Evolutionary conservation across 2,113 vertebrate species (phyloP).

Genomic region (Vulpes vulpes): DNA sequence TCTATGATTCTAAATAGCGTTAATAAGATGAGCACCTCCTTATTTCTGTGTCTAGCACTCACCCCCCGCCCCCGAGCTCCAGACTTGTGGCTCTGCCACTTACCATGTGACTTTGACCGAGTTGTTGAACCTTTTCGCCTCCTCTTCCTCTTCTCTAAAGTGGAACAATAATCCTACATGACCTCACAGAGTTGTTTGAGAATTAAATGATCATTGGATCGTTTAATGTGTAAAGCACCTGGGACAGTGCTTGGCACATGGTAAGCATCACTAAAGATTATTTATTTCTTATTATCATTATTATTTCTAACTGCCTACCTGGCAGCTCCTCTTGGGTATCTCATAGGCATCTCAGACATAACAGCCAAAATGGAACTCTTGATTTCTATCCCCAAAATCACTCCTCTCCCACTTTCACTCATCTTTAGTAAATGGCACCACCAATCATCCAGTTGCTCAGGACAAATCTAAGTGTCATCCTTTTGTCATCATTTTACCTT

Average conservation of each 20-base stretch:
- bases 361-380: slow-evolving; percentile 2
- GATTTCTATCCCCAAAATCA: neutral
- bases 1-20: neutral
- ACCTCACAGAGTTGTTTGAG: neutral
- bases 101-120: neutral
- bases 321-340: neutral
- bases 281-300: neutral
- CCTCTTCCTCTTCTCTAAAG: slow-evolving; percentile 20
- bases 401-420: neutral
- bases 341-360: neutral
- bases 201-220: slow-evolving; percentile 4
- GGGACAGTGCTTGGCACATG: neutral
- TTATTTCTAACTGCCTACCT: neutral
- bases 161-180: neutral
- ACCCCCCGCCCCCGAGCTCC: slow-evolving; percentile 18
- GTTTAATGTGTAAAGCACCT: neutral
- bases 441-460: neutral
- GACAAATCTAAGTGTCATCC: neutral
- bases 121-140: neutral
- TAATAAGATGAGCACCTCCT: neutral
- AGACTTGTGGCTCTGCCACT: neutral
- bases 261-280: slow-evolving; percentile 7
- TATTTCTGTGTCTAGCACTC: neutral
- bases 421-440: neutral
- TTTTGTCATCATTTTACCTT: neutral